A percentile compares a stretch with the other conserved stretches of the same genome.
phyloP scores from a whole-genome alignment of 2,113 vertebrate species.

The Thinocorus orbignyianus region DNA sequence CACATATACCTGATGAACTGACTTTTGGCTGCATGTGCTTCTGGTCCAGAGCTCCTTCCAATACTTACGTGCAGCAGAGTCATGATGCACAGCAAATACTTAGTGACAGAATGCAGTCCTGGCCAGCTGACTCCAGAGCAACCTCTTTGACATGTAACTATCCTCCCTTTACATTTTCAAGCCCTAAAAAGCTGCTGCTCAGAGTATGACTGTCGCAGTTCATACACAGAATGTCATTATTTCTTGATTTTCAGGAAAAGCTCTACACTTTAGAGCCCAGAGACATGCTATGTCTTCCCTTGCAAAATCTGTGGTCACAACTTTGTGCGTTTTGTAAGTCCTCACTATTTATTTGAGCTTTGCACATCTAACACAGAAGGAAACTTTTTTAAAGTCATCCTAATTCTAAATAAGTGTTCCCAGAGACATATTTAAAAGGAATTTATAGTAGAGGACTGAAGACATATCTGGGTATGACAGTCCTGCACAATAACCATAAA shows the following conservation, averaged over 20 bases:
- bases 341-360: background rate
- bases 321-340: background rate
- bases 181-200: background rate
- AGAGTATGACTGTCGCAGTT: background rate
- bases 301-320: background rate
- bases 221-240: background rate
- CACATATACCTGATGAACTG: background rate
- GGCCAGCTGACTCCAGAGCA: background rate
- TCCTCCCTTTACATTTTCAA: background rate
- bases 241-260: background rate
- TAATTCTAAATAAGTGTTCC: background rate
- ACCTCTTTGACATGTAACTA: rapidly evolving
- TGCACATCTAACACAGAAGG: background rate
- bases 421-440: background rate
- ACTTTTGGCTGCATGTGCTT: background rate
- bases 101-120: background rate
- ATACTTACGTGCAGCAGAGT: background rate
- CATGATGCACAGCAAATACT: background rate
- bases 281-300: background rate
- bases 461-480: background rate
- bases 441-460: background rate
- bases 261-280: background rate
- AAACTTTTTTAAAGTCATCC: background rate
- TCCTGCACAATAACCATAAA: background rate
- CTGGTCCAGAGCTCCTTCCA: background rate